Conservation (phyloP, 2,888 invertebrate genomes). For the Nephrotoma flavescens region DNA sequence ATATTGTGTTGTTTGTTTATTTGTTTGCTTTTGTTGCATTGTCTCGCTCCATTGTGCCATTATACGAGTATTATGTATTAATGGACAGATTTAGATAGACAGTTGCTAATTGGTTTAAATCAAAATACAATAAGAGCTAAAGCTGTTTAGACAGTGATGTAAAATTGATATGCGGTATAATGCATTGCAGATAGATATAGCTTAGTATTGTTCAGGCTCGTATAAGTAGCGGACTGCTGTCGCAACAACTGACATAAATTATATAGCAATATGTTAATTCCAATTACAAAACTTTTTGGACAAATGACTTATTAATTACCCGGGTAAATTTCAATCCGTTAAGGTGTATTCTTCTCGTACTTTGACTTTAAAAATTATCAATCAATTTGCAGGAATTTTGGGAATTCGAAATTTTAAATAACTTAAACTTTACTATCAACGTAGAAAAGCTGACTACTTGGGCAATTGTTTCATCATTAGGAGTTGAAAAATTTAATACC, state of each 20-base stretch:
- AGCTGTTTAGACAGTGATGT: neutral
- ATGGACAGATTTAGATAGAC: neutral
- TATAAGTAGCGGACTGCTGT: neutral
- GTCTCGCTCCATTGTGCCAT: neutral
- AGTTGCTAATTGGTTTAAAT: neutral
- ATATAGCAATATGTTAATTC: too few species aligned
- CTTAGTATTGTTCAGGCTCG: neutral
- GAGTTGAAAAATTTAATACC: too few species aligned
- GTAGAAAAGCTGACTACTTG: too few species aligned
- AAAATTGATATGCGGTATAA: neutral
- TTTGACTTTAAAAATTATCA: too few species aligned
- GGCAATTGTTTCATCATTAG: too few species aligned
- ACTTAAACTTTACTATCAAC: too few species aligned
- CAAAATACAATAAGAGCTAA: neutral
- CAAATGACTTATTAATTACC: too few species aligned
- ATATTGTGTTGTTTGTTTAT: neutral
- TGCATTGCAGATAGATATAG: neutral
- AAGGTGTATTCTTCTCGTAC: too few species aligned
- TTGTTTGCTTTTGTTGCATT: neutral
- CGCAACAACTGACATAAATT: neutral
- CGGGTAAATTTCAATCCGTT: too few species aligned
- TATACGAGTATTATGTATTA: neutral
- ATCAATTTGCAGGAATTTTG: too few species aligned
- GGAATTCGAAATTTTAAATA: too few species aligned
- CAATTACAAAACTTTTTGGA: too few species aligned